Percentiles rank a stretch among this genome's conserved stretches.
Evolutionary conservation across 2,797 vertebrate species (phyloP).

Genomic region (Gymnothorax reevesii): DNA sequence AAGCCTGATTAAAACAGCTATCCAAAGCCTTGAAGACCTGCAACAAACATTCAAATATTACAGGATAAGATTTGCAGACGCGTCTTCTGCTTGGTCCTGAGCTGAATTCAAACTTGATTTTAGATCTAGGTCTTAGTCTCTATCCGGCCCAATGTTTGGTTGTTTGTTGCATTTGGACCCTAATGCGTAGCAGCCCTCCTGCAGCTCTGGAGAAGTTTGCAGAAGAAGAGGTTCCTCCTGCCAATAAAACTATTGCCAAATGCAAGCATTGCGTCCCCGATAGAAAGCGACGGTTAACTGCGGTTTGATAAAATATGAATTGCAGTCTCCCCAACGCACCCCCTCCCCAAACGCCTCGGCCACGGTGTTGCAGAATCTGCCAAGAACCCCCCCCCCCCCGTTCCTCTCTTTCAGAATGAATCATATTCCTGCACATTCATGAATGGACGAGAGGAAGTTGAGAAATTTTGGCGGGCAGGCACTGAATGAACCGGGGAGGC

Average conservation of each 20-base stretch:
- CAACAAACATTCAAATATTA: background rate
- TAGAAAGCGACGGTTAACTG: constrained; percentile 14
- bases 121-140: too few species aligned
- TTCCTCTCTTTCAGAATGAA: background rate
- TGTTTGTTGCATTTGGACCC: background rate
- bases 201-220: background rate
- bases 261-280: background rate
- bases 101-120: too few species aligned
- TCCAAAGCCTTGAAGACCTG: background rate
- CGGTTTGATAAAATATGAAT: constrained; percentile 17
- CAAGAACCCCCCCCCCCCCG: too few species aligned
- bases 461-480: constrained; percentile 3
- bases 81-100: too few species aligned
- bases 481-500: background rate
- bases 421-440: constrained; percentile 21
- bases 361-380: background rate
- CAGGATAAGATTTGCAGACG: too few species aligned
- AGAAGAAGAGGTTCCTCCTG: background rate
- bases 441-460: constrained; percentile 29
- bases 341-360: background rate
- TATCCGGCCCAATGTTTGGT: background rate
- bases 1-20: background rate
- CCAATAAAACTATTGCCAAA: constrained; percentile 18
- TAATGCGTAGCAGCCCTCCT: background rate
- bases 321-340: background rate